A percentile compares a stretch with the other conserved stretches of the same genome.
Evolutionary conservation across 2,888 invertebrate genomes (phyloP).

Genomic region (Andrena flavipes): DNA sequence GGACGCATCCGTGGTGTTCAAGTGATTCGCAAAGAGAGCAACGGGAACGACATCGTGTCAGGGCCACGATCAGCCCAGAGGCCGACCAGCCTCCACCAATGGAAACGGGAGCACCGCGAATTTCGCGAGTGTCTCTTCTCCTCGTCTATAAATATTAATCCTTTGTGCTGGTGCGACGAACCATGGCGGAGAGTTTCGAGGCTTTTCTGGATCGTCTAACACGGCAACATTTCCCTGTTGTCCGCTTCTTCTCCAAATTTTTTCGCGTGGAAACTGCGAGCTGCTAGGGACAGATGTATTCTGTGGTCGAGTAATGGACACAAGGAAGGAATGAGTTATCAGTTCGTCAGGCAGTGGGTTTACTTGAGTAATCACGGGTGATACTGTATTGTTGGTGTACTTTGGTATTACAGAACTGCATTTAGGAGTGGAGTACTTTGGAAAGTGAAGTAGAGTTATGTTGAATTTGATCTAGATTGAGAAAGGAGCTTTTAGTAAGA

Average conservation of each 20-base stretch:
- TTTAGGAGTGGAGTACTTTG: too few species aligned
- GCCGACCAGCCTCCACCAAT: conserved; percentile 31
- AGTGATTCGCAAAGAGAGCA: conserved; percentile 76
- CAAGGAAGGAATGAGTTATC: too few species aligned
- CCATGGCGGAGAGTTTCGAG: background rate
- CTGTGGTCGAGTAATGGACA: too few species aligned
- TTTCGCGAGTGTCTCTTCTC: conserved; percentile 20
- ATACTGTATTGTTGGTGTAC: too few species aligned
- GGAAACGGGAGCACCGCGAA: conserved; percentile 26
- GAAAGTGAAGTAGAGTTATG: too few species aligned
- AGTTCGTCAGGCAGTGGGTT: too few species aligned
- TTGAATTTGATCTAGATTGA: too few species aligned
- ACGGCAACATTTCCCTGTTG: too few species aligned
- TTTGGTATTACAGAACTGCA: too few species aligned
- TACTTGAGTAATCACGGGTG: too few species aligned
- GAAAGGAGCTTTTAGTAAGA: too few species aligned
- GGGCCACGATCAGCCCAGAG: conserved; percentile 76
- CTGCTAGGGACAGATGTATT: too few species aligned
- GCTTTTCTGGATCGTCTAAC: background rate
- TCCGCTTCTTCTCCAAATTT: background rate
- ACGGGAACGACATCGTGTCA: conserved; percentile 77
- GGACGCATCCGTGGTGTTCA: conserved; percentile 72
- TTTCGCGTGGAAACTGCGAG: background rate
- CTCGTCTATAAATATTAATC: conserved; percentile 25
- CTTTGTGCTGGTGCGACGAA: background rate